Evolutionary conservation across 2,797 vertebrate genomes (phyloP).

Genomic region (Benthosema pterotum): DNA sequence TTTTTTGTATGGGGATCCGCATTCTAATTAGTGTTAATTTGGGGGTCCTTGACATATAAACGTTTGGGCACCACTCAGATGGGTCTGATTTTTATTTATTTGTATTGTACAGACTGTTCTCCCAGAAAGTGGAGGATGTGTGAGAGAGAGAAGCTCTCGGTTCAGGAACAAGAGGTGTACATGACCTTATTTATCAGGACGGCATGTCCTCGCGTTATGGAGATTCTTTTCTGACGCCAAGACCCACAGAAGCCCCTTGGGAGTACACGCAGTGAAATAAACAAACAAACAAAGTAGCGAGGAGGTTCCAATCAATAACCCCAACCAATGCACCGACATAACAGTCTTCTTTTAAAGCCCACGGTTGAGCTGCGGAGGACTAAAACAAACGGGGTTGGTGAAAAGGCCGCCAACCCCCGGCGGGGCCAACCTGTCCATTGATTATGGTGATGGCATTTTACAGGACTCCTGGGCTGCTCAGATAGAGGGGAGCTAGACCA

Average conservation of each 20-base stretch:
- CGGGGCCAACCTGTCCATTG: conserved; percentile 52
- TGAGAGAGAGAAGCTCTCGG: not conserved
- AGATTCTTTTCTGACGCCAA: conserved; percentile 34
- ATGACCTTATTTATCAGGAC: conserved; percentile 16
- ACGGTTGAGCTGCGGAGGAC: conserved; percentile 19
- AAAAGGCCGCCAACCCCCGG: conserved; percentile 53
- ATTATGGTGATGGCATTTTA: conserved; percentile 45
- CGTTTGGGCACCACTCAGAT: too few species aligned
- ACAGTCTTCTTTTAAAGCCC: conserved; percentile 36
- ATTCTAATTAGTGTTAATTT: too few species aligned
- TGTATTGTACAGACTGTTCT: conserved; percentile 25
- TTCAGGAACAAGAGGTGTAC: not conserved
- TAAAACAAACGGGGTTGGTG: conserved; percentile 55
- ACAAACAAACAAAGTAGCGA: conserved; percentile 47
- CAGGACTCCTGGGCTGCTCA: not conserved
- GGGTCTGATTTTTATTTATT: not conserved
- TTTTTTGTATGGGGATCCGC: too few species aligned
- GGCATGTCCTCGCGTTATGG: conserved; percentile 40
- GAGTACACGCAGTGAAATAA: conserved; percentile 48
- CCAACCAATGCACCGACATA: conserved; percentile 42
- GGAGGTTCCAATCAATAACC: conserved; percentile 47
- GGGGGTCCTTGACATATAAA: too few species aligned
- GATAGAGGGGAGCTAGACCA: conserved; percentile 6
- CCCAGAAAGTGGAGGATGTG: not conserved
- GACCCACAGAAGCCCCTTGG: conserved; percentile 17